Conservation (phyloP, 2,888 invertebrate genomes). For the Leucania comma region DNA sequence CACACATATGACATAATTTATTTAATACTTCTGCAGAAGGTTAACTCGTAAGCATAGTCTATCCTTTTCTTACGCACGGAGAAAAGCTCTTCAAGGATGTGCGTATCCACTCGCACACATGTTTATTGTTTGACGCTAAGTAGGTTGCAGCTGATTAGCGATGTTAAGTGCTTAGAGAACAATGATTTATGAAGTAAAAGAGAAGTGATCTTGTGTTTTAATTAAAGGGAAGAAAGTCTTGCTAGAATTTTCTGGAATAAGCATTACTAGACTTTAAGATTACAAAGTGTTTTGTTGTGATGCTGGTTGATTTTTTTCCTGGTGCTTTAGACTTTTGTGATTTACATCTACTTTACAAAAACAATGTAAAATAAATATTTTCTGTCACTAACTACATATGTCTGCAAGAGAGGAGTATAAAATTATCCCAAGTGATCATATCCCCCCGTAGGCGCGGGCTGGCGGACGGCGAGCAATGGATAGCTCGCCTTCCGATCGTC, state of each 20-base stretch:
- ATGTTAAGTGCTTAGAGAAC: conserved; percentile 47
- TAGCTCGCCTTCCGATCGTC: too few species aligned
- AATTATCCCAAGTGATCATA: too few species aligned
- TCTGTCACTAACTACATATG: too few species aligned
- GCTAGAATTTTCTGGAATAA: neutral
- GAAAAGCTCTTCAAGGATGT: conserved; percentile 7
- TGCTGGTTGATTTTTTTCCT: neutral
- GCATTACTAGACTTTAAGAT: neutral
- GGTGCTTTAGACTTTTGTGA: too few species aligned
- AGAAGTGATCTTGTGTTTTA: conserved; percentile 17
- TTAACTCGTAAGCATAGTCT: neutral
- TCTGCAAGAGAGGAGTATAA: too few species aligned
- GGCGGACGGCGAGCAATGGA: too few species aligned
- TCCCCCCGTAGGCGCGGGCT: too few species aligned
- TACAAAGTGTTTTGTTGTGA: neutral
- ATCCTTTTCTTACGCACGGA: conserved; percentile 10
- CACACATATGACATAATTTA: conserved; percentile 7
- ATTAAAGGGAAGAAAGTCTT: neutral
- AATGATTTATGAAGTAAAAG: conserved; percentile 31
- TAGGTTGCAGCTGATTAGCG: conserved; percentile 44
- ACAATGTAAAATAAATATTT: too few species aligned
- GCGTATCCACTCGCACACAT: conserved; percentile 27
- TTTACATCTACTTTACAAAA: too few species aligned
- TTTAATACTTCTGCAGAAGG: neutral
- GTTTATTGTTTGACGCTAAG: conserved; percentile 44